Base-by-base conservation (phyloP, 37 sponge, comb jelly and placozoan species). In the Axinella damicornis region DNA sequence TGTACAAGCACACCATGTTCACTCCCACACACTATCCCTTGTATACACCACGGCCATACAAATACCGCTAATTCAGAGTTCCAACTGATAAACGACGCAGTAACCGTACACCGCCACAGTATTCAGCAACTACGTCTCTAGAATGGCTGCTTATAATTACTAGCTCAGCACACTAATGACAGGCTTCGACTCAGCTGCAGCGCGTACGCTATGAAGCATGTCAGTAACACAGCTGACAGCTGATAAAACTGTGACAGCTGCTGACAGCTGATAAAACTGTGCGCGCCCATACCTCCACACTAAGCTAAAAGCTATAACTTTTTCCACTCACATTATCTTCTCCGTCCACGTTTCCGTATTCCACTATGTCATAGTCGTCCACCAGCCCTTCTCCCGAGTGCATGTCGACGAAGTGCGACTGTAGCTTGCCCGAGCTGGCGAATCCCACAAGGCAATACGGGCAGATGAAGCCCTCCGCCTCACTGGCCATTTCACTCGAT, bases 381-480 rank as follows among this genome's bases (percentile, higher is more conserved):
- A 57, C 62, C 0, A 27, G 65, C 20, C 79, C 74, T 25, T 71
- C 54, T 0, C 78, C 86, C 1, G 82, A 80, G 53, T 94, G 94
- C 74, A 94, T 87, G 57, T 80, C 79, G 31, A 90, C 39, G 67
- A 94, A 95, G 66, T 95, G 96, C 15, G 40, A 53, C 65, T 87
- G 87, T 22, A 95, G 78, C 18, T 83, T 71, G 2, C 60, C 77
- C 17, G 88, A 66, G 11, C 83, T 81, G 28, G 78, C 71, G 53
- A 97, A 95, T 11, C 76, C 64, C 14, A 89, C 89, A 14, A 95
- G 82, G 74, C 98, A 97, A 55, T 86, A 76, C n/a, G 98, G 98
- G 77, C 98, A 97, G 40, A 97, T 95, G 74, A 97, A 95, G 0
- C 98, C 98, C 74, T 94, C 95, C 69, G 22, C 57, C 21, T 68